phyloP scores from a whole-genome alignment of 2,888 invertebrate species.

The Sarcophaga subvicina region DNA sequence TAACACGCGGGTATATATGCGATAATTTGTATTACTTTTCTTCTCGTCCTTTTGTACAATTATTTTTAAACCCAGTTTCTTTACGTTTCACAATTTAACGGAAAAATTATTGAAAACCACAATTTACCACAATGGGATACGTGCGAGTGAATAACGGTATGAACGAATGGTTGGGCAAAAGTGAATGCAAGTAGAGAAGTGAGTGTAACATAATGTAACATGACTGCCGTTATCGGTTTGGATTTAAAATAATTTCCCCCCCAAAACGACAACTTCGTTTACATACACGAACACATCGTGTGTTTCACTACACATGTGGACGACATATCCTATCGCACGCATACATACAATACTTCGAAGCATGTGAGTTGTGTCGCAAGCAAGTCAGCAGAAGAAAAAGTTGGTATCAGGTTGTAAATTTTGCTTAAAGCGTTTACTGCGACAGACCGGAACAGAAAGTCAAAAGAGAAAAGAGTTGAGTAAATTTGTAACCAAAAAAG shows the following conservation, averaged over 20 bases:
- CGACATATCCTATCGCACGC: background rate
- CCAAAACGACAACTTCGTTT: background rate
- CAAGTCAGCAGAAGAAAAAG: background rate
- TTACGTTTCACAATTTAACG: conserved; percentile 2
- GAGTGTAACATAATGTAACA: background rate
- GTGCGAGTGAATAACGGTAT: background rate
- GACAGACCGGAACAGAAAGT: conserved; percentile 36
- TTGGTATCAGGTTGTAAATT: conserved; percentile 34
- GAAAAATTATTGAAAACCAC: conserved; percentile 13
- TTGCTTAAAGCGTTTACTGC: conserved; percentile 38
- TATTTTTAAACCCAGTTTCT: background rate
- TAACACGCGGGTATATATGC: background rate
- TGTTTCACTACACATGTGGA: background rate
- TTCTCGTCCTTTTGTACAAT: background rate
- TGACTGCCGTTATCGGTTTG: conserved; percentile 27
- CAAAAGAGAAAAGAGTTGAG: conserved; percentile 33
- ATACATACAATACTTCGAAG: too few species aligned
- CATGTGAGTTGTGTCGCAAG: too few species aligned
- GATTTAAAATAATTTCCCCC: conserved; percentile 49
- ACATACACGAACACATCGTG: background rate
- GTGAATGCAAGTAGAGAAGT: background rate
- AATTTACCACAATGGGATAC: background rate
- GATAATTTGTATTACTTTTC: conserved; percentile 21
- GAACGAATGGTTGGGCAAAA: background rate
- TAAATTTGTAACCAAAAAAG: conserved; percentile 1